Conservation (phyloP, 2,888 invertebrate species). For the Pyralis farinalis region DNA sequence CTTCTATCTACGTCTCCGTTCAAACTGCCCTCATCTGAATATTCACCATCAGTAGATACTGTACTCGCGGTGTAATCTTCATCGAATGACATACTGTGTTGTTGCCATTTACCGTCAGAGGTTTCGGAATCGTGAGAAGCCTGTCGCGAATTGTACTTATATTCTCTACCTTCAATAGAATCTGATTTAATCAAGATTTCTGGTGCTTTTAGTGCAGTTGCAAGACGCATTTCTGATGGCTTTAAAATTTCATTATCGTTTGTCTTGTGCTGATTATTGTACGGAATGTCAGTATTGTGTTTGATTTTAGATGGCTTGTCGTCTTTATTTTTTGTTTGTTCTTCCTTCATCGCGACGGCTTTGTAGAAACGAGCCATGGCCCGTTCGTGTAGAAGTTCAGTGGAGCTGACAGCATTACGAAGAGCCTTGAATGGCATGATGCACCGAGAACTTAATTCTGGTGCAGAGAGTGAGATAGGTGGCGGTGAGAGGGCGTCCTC, state of each 20-base stretch:
- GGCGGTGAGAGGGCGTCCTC: conserved; percentile 87
- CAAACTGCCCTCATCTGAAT: conserved; percentile 63
- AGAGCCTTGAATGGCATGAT: conserved; percentile 81
- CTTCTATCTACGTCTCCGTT: conserved; percentile 53
- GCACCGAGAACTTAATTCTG: conserved; percentile 83
- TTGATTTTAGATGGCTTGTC: conserved; percentile 33
- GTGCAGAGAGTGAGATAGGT: conserved; percentile 90
- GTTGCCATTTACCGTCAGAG: conserved; percentile 68
- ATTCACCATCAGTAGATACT: conserved; percentile 75
- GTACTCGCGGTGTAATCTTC: conserved; percentile 84
- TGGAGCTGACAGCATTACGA: conserved; percentile 89
- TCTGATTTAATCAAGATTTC: conserved; percentile 58
- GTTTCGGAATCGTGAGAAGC: conserved; percentile 47
- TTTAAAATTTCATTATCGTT: conserved; percentile 24
- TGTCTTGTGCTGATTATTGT: conserved; percentile 31
- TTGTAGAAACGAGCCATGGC: conserved; percentile 91
- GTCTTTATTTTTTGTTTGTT: conserved; percentile 65
- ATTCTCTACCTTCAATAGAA: conserved; percentile 48
- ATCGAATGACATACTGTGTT: conserved; percentile 61
- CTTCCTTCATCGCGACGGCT: conserved; percentile 88
- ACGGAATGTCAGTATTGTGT: conserved; percentile 59
- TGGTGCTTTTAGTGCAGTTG: conserved; percentile 31
- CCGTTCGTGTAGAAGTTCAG: conserved; percentile 90
- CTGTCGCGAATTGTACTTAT: conserved; percentile 41
- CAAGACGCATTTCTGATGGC: conserved; percentile 19